These are phyloP conservation scores for Columba livia DNA, from an alignment of 2,113 vertebrate species.

Conservation along the genomic window DNA sequence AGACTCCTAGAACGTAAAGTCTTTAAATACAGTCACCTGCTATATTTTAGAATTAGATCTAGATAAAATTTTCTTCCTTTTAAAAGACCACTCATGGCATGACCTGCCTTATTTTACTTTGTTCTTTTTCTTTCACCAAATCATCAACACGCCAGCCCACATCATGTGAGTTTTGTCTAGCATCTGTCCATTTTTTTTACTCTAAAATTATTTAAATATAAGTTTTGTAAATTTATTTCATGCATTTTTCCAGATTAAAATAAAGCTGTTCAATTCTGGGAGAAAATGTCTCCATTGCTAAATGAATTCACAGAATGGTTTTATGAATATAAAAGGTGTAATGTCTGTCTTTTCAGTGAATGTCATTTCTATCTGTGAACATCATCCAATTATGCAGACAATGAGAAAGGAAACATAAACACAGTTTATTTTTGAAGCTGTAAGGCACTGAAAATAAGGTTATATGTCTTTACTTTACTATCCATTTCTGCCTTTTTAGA, in stretches of 20 bases:
- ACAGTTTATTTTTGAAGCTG: slow-evolving; percentile 6
- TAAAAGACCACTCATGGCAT: not conserved
- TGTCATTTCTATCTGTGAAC: not conserved
- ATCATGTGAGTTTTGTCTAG: not conserved
- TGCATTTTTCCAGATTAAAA: not conserved
- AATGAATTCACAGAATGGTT: not conserved
- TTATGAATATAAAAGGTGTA: not conserved
- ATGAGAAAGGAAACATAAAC: slow-evolving; percentile 1
- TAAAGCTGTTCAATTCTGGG: not conserved
- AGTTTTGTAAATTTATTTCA: not conserved
- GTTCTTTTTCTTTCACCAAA: not conserved
- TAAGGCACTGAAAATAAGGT: slow-evolving; percentile 1
- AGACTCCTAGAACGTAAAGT: not conserved
- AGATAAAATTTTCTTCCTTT: not conserved
- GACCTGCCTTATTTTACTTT: not conserved
- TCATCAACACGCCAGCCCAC: not conserved
- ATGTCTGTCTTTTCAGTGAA: not conserved
- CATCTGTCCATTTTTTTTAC: not conserved
- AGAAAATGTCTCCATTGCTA: not conserved
- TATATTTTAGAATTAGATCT: not conserved
- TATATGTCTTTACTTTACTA: not conserved
- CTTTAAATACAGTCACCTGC: not conserved
- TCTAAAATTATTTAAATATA: not conserved
- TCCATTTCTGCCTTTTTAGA: not conserved
- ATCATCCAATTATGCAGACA: slow-evolving; percentile 23